Evolutionary conservation across 2,113 vertebrate species (phyloP), one percentile per base, ranked within the genome.

Genomic region (Toxotes chatareus): DNA sequence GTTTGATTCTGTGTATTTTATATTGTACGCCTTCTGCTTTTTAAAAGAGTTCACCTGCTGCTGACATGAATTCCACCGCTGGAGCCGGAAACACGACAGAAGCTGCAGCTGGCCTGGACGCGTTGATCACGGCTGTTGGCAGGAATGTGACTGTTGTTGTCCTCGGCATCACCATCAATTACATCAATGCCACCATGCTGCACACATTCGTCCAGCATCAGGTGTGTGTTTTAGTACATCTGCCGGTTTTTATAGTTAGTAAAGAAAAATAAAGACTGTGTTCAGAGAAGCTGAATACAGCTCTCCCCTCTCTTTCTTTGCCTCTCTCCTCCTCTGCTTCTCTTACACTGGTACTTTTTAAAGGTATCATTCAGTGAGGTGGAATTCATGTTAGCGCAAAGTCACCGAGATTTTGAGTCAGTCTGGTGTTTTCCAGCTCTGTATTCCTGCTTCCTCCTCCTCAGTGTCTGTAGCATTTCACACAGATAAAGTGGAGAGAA

Each of bases 171-270:
- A 65, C 72, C 60, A 92, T 93, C 82, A 92, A 82, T 83, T 94
- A 86, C 63, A 77, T 94, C 55, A 93, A 94, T 47, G 77, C 79
- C 23, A 81, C 75, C 4, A 76, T 93, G 56, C 64, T 94, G 38
- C 80, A 91, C 85, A 93, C 86, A 34, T 94, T 93, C 85, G 73
- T 67, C 23, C 89, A 83, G n/a, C 84, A 93, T 63, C 73, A 86
- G 44, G 86, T 88, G 38, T 80, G 73, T 71, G 42, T 59, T 38
- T 53, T 47, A 32, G 19, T 36, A 53, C 14, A n/a, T 60, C 32
- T 3, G 0, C 31, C 21, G 4, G 12, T 70, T 56, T n/a, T 53
- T 4, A 11, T 11, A 38, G 32, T 57, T 57, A 12, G 4, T 21
- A 13, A 11, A 42, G 27, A 40, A 42, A 63, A 36, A 19, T 11